These are phyloP conservation scores for Hemithea aestivaria DNA, from an alignment of 2,888 invertebrate species.

Conservation along the genomic window DNA sequence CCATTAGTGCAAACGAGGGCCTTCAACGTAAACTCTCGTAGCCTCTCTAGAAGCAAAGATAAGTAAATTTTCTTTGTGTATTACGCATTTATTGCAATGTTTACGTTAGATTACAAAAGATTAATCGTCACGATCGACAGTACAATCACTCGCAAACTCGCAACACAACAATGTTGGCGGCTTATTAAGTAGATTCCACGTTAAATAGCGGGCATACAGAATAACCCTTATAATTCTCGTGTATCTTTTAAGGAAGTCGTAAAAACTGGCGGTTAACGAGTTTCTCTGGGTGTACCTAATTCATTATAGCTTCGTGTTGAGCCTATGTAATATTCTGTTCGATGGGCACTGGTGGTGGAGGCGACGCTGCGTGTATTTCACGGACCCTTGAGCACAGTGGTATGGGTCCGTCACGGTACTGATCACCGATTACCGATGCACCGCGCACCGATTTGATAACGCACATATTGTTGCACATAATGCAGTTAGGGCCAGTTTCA, in stretches of 20 bases:
- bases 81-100: constrained; percentile 33
- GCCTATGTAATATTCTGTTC: constrained; percentile 20
- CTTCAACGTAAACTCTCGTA: constrained; percentile 3
- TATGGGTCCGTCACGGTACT: constrained; percentile 45
- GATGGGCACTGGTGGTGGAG: constrained; percentile 7
- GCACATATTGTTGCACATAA: constrained; percentile 32
- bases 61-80: constrained; percentile 24
- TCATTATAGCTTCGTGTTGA: no score
- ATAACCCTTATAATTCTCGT: no score
- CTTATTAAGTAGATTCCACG: constrained; percentile 14
- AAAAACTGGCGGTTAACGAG: constrained; percentile 14
- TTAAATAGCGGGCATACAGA: constrained; percentile 5
- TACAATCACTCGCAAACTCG: constrained; percentile 22
- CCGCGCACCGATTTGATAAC: constrained; percentile 62
- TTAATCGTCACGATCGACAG: constrained; percentile 27
- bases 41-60: constrained; percentile 6
- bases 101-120: constrained; percentile 27
- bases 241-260: constrained; percentile 24
- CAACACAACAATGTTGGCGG: constrained; percentile 21
- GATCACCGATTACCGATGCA: constrained; percentile 51
- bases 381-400: constrained; percentile 57
- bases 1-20: constrained; percentile 21
- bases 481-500: constrained; percentile 18
- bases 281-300: no score
- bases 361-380: constrained; percentile 50